Conservation (phyloP, 2,113 vertebrate species). For the Dryoscopus gambensis region DNA sequence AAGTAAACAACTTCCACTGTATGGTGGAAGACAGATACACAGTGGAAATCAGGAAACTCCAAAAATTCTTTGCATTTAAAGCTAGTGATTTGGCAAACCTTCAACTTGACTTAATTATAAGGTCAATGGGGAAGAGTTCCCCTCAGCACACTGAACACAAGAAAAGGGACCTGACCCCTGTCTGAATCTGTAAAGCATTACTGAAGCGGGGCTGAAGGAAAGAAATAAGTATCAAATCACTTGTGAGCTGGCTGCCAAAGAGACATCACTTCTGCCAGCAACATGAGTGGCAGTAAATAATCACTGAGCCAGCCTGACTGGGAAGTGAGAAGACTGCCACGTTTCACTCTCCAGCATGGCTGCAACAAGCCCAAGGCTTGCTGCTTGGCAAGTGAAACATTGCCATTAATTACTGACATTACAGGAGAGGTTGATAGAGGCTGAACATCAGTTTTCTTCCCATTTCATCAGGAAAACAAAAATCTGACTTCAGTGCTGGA, state of each 20-base stretch:
- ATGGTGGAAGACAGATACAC: background rate
- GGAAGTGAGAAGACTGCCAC: background rate
- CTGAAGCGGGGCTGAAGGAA: background rate
- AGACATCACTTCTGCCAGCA: background rate
- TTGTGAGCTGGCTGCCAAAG: background rate
- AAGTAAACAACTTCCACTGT: background rate
- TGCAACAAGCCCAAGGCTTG: background rate
- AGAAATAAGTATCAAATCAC: background rate
- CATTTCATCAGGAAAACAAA: background rate
- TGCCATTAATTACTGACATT: background rate
- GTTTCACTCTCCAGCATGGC: fast-evolving
- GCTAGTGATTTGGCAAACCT: background rate
- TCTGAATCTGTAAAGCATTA: background rate
- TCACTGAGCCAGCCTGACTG: background rate
- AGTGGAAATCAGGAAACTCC: background rate
- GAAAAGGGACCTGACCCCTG: fast-evolving
- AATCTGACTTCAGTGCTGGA: background rate
- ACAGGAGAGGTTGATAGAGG: background rate
- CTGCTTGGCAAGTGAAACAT: background rate
- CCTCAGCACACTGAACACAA: background rate
- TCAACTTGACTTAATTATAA: background rate
- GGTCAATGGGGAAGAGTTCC: background rate
- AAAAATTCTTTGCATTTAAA: background rate
- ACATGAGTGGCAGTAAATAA: background rate
- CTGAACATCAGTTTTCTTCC: background rate